Evolutionary conservation across 2,797 vertebrate species (phyloP).

Genomic region (Buphagus erythrorhynchus): DNA sequence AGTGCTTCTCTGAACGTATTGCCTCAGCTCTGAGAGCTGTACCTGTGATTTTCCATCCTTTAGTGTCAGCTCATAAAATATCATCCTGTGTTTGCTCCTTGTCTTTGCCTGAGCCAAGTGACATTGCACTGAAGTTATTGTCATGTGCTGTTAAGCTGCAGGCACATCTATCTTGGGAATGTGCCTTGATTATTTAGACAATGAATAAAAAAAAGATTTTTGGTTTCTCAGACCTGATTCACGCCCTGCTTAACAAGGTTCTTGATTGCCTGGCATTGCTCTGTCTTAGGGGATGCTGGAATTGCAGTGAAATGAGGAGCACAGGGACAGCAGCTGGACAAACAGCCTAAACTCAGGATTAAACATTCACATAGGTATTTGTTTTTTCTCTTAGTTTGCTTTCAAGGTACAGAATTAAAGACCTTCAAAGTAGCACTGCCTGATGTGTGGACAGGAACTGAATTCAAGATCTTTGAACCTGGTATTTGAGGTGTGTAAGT

Average conservation of each 20-base stretch:
- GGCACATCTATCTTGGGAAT: not conserved
- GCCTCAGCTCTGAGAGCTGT: not conserved
- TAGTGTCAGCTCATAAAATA: not conserved
- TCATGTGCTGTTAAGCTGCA: not conserved
- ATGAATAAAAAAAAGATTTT: not conserved
- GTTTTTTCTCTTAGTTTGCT: not conserved
- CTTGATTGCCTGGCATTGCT: not conserved
- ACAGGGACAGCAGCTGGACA: not conserved
- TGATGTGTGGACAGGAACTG: not conserved
- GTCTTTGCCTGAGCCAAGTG: not conserved
- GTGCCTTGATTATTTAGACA: not conserved
- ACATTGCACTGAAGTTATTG: not conserved
- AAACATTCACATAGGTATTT: not conserved
- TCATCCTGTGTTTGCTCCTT: not conserved
- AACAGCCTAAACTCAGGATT: not conserved
- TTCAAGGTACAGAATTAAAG: not conserved
- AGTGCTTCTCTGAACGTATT: not conserved
- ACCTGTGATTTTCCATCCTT: not conserved
- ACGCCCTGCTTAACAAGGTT: not conserved
- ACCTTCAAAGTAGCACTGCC: not conserved
- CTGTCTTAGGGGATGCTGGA: not conserved
- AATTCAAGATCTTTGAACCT: not conserved
- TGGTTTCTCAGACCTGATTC: not conserved
- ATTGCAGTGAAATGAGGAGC: not conserved
- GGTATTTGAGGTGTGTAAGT: not conserved